Evolutionary conservation across 2,888 invertebrate species (phyloP), one percentile per base, ranked within the genome.

Genomic region (Zygothrica quintamaculata): DNA sequence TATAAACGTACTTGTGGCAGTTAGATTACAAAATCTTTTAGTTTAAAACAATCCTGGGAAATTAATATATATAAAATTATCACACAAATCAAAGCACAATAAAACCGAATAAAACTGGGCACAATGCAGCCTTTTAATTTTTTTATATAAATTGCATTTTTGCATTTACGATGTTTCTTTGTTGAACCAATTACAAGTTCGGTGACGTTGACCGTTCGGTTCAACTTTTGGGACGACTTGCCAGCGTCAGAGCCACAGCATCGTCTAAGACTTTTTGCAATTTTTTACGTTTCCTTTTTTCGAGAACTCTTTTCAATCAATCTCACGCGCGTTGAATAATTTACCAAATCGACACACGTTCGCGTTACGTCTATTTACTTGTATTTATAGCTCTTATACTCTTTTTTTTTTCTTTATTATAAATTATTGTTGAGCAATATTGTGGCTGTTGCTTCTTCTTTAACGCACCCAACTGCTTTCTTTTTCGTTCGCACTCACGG

Each of bases 191-290:
- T 77, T 78, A 70, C 55, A 65, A 40, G 48, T 67, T 75, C 76
- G 72, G 56, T 77, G 77, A 77, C 81, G 77, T 77, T 77, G 77
- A 59, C 71, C 72, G 67, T 39, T 66, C 69, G 33, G 36, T 34
- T 62, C 50, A 68, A 59, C 60, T 69, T 73, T 60, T 56, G 39
- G 43, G 46, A 51, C 72, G 53, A 62, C 12, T 67, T 72, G 56
- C 29, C 65, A 69, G 60, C 74, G 65, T 69, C 74, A 73, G 43
- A 53, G 47, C 37, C 52, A 53, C 34, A 65, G 47, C 57, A 58
- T 47, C 44, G 39, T 59, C 50, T 11, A 5, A 1, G 8, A 31
- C 11, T 47, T 13, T 39, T n/a, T 5, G 36, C 51, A 50, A 58
- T 65, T 61, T 53, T 50, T 36, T n/a, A n/a, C n/a, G n/a, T n/a